Evolutionary conservation across 1,140 invertebrate species (phyloP).

Genomic region (Prorops nasuta): DNA sequence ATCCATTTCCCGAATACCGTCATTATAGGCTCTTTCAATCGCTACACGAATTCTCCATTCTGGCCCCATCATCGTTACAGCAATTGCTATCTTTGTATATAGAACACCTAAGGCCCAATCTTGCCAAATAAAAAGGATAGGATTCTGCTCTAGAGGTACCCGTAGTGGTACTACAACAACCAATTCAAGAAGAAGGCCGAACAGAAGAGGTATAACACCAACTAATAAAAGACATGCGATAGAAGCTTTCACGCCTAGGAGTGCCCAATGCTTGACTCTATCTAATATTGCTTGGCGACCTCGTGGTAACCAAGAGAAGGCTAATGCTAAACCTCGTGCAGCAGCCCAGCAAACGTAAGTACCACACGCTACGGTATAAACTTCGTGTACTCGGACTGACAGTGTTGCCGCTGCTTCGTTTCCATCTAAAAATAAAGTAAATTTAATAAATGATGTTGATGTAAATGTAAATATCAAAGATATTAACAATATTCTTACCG

Average conservation of each 20-base stretch:
- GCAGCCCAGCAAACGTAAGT: slow-evolving; percentile 91
- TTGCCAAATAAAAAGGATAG: slow-evolving; percentile 93
- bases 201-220: slow-evolving; percentile 88
- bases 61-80: slow-evolving; percentile 95
- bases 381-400: slow-evolving; percentile 79
- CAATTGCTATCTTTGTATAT: slow-evolving; percentile 97
- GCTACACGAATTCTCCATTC: slow-evolving; percentile 90
- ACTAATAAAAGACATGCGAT: slow-evolving; percentile 78
- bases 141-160: slow-evolving; percentile 92
- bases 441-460: too few species aligned
- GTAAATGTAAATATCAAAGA: slow-evolving; percentile 1
- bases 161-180: slow-evolving; percentile 89
- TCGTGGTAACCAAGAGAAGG: slow-evolving; percentile 84
- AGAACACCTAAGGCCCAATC: slow-evolving; percentile 96
- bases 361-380: slow-evolving; percentile 93
- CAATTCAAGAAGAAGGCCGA: slow-evolving; percentile 88
- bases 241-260: slow-evolving; percentile 66
- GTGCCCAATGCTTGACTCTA: slow-evolving; percentile 74
- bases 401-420: slow-evolving; percentile 41
- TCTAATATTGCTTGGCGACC: slow-evolving; percentile 76
- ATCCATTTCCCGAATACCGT: slow-evolving; percentile 92
- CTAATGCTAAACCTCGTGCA: slow-evolving; percentile 73
- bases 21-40: slow-evolving; percentile 86
- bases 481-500: slow-evolving; percentile 31
- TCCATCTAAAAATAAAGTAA: slow-evolving; percentile 31